Conservation (phyloP, 2,888 invertebrate genomes). For the Caenorhabditis becei region DNA sequence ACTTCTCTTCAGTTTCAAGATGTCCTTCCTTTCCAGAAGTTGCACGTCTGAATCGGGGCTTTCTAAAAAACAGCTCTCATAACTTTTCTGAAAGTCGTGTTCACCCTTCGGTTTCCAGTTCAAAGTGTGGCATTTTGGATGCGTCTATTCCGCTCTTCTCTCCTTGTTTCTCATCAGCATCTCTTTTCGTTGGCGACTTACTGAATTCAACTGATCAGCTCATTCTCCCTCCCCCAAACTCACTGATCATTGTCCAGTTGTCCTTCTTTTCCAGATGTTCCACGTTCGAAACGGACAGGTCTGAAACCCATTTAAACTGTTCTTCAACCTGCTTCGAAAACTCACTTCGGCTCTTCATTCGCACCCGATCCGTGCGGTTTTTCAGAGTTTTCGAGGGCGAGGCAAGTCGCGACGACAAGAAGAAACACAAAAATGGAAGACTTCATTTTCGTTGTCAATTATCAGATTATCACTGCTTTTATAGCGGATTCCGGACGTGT, state of each 20-base stretch:
- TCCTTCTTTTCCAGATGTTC: background rate
- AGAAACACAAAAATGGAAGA: background rate
- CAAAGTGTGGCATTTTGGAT: background rate
- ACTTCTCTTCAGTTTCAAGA: background rate
- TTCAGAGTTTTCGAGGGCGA: background rate
- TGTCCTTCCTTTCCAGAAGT: background rate
- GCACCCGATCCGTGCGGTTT: background rate
- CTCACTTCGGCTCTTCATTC: background rate
- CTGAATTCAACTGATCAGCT: no score
- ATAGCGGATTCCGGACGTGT: conserved; percentile 1
- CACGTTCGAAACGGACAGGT: background rate
- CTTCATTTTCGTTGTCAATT: background rate
- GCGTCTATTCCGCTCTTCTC: background rate
- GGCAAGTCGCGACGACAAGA: background rate
- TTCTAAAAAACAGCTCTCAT: background rate
- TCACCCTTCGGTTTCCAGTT: background rate
- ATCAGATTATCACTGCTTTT: background rate
- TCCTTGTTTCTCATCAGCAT: background rate
- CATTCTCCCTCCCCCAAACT: background rate
- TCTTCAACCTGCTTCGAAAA: background rate
- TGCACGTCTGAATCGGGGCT: background rate
- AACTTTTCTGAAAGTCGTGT: no score
- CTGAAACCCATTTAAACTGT: background rate
- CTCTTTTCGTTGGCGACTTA: background rate
- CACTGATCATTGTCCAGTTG: background rate